A percentile compares a stretch with the other conserved stretches of the same genome.
Conservation (phyloP, 2,113 vertebrate species). For the Phoenicopterus ruber region DNA sequence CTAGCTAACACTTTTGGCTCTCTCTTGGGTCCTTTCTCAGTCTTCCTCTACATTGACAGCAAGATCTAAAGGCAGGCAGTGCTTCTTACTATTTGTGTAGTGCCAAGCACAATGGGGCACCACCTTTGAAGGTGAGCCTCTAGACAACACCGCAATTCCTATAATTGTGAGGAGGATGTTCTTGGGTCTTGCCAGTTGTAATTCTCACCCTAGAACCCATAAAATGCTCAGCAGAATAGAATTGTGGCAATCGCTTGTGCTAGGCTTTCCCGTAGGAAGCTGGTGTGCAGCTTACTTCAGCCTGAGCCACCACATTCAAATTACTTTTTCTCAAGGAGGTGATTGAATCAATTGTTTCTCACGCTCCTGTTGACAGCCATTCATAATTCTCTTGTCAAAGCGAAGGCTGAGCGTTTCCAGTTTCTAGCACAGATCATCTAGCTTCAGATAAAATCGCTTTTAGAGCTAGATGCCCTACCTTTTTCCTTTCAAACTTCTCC, state of each 20-base stretch:
- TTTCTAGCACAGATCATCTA: neutral
- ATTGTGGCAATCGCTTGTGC: neutral
- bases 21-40: neutral
- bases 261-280: neutral
- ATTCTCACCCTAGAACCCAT: neutral
- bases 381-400: neutral
- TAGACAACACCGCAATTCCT: neutral
- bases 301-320: neutral
- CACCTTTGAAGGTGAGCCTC: neutral
- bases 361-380: neutral
- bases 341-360: conserved; percentile 20
- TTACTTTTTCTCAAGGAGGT: neutral
- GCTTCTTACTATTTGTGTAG: neutral
- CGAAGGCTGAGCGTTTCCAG: neutral
- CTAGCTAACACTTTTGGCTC: neutral
- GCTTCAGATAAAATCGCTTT: neutral
- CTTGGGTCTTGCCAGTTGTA: neutral
- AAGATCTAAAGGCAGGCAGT: neutral
- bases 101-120: neutral
- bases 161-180: neutral
- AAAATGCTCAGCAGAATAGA: neutral
- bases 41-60: neutral
- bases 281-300: neutral
- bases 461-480: neutral
- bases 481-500: neutral